Conservation (phyloP, 2,888 invertebrate genomes). For the Polydrusus pterygomalis region DNA sequence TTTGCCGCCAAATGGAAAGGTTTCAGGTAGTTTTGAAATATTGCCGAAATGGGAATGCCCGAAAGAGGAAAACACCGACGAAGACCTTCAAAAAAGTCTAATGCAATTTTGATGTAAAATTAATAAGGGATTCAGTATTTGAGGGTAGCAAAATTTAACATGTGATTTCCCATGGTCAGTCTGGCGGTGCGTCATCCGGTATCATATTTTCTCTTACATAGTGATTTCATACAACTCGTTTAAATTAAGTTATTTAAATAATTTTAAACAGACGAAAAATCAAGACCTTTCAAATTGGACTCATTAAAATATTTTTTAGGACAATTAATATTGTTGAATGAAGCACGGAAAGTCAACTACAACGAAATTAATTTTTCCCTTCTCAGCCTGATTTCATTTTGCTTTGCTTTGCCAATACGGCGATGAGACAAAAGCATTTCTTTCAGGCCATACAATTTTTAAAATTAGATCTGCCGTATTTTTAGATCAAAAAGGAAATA, state of each 20-base stretch:
- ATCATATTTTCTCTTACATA: no score
- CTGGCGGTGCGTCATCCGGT: no score
- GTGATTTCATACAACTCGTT: no score
- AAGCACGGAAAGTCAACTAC: constrained; percentile 21
- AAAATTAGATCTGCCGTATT: constrained; percentile 14
- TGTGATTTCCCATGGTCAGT: no score
- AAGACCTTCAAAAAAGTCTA: no score
- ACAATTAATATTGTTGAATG: constrained; percentile 20
- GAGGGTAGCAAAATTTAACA: no score
- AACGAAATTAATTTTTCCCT: constrained; percentile 36
- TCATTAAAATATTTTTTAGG: constrained; percentile 29
- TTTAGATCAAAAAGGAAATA: not conserved
- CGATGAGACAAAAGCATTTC: constrained; percentile 9
- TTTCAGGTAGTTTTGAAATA: no score
- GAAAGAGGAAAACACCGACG: no score
- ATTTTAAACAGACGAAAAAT: constrained; percentile 1
- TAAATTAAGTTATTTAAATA: not conserved
- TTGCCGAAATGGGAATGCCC: no score
- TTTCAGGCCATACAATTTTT: constrained; percentile 8
- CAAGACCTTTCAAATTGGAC: constrained; percentile 6
- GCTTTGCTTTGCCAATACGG: constrained; percentile 10
- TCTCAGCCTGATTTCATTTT: constrained; percentile 13
- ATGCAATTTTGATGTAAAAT: no score
- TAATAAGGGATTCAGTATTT: no score
- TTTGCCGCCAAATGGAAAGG: no score